phyloP scores from a whole-genome alignment of 2,113 vertebrate genomes.

The Prietella phreatophila region DNA sequence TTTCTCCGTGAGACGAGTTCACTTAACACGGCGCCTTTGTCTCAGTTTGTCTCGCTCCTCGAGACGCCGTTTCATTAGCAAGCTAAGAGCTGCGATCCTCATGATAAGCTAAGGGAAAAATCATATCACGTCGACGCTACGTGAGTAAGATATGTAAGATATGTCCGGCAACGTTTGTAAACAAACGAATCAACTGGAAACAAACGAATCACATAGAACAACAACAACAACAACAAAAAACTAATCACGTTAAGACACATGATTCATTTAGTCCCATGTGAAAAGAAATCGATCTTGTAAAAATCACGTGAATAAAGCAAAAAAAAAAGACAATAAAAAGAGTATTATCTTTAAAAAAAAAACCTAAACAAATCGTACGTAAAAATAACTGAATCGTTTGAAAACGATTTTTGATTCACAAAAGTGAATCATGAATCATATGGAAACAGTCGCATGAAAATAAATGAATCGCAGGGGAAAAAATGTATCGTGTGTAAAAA shows the following conservation, averaged over 20 bases:
- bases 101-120: not conserved
- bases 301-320: too few relatives aligned
- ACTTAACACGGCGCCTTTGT: not conserved
- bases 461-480: not conserved
- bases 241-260: too few relatives aligned
- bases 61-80: not conserved
- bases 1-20: not conserved
- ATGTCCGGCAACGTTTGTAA: not conserved
- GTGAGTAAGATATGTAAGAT: not conserved
- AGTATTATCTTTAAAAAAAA: not conserved
- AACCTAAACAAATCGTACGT: not conserved
- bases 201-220: not conserved
- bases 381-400: not conserved
- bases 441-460: not conserved
- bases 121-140: too few relatives aligned
- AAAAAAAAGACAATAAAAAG: too few relatives aligned
- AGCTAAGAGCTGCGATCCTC: not conserved
- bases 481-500: too few relatives aligned
- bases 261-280: too few relatives aligned
- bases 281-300: not conserved
- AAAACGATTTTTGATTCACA: too few relatives aligned
- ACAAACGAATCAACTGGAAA: not conserved
- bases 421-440: not conserved
- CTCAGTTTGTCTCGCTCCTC: not conserved
- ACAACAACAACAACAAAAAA: not conserved